phyloP scores from a whole-genome alignment of 2,797 vertebrate genomes.

The Antennarius maculatus region DNA sequence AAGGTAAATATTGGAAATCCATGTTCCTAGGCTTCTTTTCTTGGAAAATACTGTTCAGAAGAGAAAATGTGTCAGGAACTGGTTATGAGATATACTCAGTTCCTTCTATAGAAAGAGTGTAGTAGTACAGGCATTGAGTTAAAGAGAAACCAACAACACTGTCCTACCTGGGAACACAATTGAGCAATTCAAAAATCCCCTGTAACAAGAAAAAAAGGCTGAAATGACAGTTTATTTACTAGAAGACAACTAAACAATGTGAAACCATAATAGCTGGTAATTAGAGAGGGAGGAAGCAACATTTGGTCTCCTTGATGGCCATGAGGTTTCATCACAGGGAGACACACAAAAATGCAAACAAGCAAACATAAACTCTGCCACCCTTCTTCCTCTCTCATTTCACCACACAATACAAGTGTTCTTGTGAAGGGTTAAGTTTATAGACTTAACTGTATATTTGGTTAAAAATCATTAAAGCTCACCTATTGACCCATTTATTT shows the following conservation, averaged over 20 bases:
- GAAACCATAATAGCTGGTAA: conserved; percentile 70
- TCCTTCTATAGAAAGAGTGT: not conserved
- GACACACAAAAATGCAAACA: conserved; percentile 57
- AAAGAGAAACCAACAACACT: not conserved
- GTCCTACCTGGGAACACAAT: conserved; percentile 37
- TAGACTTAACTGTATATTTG: conserved; percentile 5
- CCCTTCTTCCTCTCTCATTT: not conserved
- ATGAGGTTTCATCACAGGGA: conserved; percentile 73
- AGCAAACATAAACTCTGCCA: conserved; percentile 26
- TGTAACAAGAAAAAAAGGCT: conserved; percentile 53
- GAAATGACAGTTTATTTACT: conserved; percentile 70
- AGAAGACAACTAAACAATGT: conserved; percentile 69
- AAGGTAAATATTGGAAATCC: conserved; percentile 13
- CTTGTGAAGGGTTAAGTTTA: not conserved
- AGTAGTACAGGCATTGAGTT: conserved; percentile 1
- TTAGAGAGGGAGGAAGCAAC: conserved; percentile 74
- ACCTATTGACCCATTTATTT: conserved; percentile 15
- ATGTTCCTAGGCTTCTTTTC: conserved; percentile 18
- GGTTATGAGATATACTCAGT: not conserved
- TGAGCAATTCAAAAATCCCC: conserved; percentile 36
- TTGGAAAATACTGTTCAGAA: conserved; percentile 10
- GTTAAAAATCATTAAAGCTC: conserved; percentile 26
- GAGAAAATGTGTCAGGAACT: conserved; percentile 2
- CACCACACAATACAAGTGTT: not conserved
- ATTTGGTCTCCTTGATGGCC: conserved; percentile 74